These are phyloP conservation scores for Saccostrea cuccullata DNA, from an alignment of 1,140 invertebrate genomes.

Conservation along the genomic window DNA sequence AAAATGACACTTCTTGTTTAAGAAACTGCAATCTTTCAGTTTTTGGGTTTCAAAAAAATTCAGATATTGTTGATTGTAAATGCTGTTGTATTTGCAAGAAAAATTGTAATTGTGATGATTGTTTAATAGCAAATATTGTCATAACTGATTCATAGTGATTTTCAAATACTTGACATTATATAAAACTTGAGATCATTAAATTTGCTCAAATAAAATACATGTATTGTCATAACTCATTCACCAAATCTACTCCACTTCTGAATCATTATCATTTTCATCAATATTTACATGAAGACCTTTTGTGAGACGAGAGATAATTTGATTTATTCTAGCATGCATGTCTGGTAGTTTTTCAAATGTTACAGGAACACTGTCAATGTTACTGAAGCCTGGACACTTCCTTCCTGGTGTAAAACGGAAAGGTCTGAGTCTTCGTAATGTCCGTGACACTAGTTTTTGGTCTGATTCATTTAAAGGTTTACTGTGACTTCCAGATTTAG, in stretches of 20 bases:
- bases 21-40: constrained; percentile 42
- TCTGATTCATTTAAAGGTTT: constrained; percentile 22
- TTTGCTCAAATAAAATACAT: neutral
- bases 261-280: constrained; percentile 27
- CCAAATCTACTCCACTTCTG: constrained; percentile 17
- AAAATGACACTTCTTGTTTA: constrained; percentile 46
- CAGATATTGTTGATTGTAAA: constrained; percentile 42
- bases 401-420: constrained; percentile 40
- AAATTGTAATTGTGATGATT: constrained; percentile 41
- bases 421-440: constrained; percentile 15
- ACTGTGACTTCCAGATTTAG: constrained; percentile 30
- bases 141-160: neutral
- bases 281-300: constrained; percentile 17
- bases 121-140: constrained; percentile 42
- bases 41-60: constrained; percentile 46
- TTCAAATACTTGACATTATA: neutral
- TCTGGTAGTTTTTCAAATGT: constrained; percentile 25
- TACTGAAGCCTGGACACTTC: constrained; percentile 41
- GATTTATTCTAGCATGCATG: constrained; percentile 9
- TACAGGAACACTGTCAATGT: constrained; percentile 20
- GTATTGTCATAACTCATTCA: constrained; percentile 4
- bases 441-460: constrained; percentile 4
- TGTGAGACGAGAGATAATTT: constrained; percentile 21
- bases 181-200: neutral
- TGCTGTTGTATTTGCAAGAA: constrained; percentile 49